Evolutionary conservation across 37 sponge, comb jelly and placozoan genomes (phyloP).

Genomic region (Oopsacas minuta): DNA sequence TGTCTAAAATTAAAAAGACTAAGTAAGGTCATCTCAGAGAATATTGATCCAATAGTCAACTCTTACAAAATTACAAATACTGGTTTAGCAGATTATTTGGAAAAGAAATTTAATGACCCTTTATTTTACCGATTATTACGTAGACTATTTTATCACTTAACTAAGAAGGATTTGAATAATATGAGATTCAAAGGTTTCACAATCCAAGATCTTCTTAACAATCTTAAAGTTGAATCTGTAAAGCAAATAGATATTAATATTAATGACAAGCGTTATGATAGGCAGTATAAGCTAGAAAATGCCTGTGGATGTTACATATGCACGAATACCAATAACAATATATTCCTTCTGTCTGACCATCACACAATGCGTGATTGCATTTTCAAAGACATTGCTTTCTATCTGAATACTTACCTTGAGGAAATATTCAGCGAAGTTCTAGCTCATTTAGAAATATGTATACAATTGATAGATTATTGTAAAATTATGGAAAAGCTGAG

Average conservation of each 20-base stretch:
- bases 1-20: not conserved
- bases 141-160: not conserved
- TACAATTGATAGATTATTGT: not conserved
- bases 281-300: not conserved
- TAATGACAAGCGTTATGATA: not conserved
- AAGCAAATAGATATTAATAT: not conserved
- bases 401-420: not conserved
- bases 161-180: not conserved
- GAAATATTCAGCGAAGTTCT: not conserved
- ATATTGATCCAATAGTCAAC: not conserved
- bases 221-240: not conserved
- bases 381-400: not conserved
- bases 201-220: not conserved
- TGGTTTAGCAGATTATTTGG: not conserved
- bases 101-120: not conserved
- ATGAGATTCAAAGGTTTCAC: not conserved
- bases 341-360: not conserved
- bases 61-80: not conserved
- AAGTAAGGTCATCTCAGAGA: not conserved
- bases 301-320: not conserved
- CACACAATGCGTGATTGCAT: not conserved
- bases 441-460: not conserved
- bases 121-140: not conserved
- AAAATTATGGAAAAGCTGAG: not conserved
- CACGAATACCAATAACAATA: too few species aligned